Base-by-base conservation (phyloP, 2,888 invertebrate species). In the Bellardia pandia region DNA sequence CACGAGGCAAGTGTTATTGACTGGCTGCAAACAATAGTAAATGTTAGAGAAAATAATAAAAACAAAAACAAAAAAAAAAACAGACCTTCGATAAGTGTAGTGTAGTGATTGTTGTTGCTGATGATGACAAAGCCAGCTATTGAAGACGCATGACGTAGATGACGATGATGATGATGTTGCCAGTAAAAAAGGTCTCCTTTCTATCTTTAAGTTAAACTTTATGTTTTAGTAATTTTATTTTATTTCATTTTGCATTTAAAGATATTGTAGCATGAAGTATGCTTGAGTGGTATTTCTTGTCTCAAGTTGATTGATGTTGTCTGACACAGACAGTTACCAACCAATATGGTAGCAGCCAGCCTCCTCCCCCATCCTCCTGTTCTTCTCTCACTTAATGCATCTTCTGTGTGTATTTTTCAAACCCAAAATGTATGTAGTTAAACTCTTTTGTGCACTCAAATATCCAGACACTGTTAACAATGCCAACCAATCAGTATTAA, bases 231-330 rank as follows among this genome's bases (percentile, higher is more conserved):
- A 3, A 30, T 30, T 82, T 82, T 82, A 23, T 23, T 16, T 71
- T 51, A 69, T 69, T 75, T 69, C 48, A 75, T 37, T 37, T 37
- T 37, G 37, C 37, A 69, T 75, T 79, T 79, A 62, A 85, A 71
- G 84, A 76, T 77, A 78, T 83, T 79, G 83, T 56, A 77, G 68
- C 66, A 64, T 66, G 62, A 88, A 88, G 83, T 82, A 80, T 83
- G 88, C 89, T 90, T 90, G 86, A 90, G 91, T 89, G 89, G 88
- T 85, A 89, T 86, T 89, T 88, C 88, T 88, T 89, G 89, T 90
- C 91, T 90, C 90, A 90, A 91, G 91, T 92, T 92, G 92, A 92
- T 92, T 92, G 92, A 92, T 92, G 91, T 91, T 90, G 89, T 90
- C 90, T 89, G 89, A 76, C 79, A 82, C 82, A 69, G 84, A 85